Percentiles rank a stretch among this genome's conserved stretches.
These are phyloP conservation scores for Myripristis murdjan DNA, from an alignment of 2,797 vertebrate species.

Conservation along the genomic window DNA sequence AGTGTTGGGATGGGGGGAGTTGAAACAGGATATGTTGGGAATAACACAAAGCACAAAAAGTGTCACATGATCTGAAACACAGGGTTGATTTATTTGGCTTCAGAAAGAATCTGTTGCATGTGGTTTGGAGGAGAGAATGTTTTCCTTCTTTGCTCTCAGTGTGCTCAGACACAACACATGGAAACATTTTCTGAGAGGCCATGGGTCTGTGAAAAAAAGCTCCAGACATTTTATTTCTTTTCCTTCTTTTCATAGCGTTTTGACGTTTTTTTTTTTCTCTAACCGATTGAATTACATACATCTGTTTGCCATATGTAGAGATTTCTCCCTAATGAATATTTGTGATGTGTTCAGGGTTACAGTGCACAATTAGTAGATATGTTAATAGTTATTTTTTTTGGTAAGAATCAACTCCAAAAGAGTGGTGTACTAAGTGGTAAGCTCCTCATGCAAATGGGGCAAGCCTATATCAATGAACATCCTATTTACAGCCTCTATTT, in stretches of 20 bases:
- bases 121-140: slow-evolving; percentile 84
- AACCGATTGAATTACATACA: slow-evolving; percentile 80
- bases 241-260: slow-evolving; percentile 74
- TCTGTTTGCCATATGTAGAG: slow-evolving; percentile 80
- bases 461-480: slow-evolving; percentile 69
- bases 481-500: slow-evolving; percentile 74
- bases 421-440: slow-evolving; percentile 15
- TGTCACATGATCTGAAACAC: slow-evolving; percentile 84
- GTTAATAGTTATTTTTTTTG: slow-evolving; percentile 51
- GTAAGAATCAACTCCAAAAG: slow-evolving; percentile 26
- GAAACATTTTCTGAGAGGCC: slow-evolving; percentile 84
- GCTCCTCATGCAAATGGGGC: slow-evolving; percentile 35
- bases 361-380: slow-evolving; percentile 46
- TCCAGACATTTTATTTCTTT: slow-evolving; percentile 81
- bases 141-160: slow-evolving; percentile 78
- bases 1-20: not conserved
- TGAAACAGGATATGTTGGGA: slow-evolving; percentile 83
- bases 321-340: slow-evolving; percentile 68
- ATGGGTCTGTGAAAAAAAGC: slow-evolving; percentile 69
- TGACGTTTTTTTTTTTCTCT: slow-evolving; percentile 32
- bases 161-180: slow-evolving; percentile 84
- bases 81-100: slow-evolving; percentile 85
- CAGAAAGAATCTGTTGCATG: slow-evolving; percentile 84
- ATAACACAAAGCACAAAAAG: slow-evolving; percentile 84
- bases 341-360: slow-evolving; percentile 25